These are phyloP conservation scores for Cerastis leucographa DNA, from an alignment of 2,888 invertebrate genomes.

Conservation along the genomic window DNA sequence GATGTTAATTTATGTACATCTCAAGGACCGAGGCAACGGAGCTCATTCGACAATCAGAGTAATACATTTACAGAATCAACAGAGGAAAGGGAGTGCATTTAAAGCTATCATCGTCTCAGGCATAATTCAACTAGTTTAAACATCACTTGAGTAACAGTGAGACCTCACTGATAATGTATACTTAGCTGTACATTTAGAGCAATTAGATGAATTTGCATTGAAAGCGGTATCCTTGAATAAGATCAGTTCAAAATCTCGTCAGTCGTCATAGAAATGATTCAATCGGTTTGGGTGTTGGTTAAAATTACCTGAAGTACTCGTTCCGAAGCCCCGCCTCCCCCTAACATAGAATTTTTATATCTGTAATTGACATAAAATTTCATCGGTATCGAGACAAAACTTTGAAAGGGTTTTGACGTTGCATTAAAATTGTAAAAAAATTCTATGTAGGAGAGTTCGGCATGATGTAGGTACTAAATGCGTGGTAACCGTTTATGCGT, in stretches of 20 bases:
- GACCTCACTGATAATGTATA: slow-evolving; percentile 10
- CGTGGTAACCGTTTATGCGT: too few species aligned
- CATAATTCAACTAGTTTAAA: slow-evolving; percentile 37
- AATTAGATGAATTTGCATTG: slow-evolving; percentile 34
- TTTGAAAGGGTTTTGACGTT: too few species aligned
- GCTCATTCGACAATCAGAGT: slow-evolving; percentile 21
- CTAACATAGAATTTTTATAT: too few species aligned
- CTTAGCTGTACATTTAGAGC: slow-evolving; percentile 16
- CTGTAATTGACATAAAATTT: too few species aligned
- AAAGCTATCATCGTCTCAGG: slow-evolving; percentile 23
- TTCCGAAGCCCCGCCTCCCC: neutral
- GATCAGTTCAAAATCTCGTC: neutral
- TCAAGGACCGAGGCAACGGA: neutral
- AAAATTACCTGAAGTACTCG: neutral
- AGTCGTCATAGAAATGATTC: neutral
- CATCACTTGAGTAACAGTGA: slow-evolving; percentile 6
- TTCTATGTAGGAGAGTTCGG: too few species aligned
- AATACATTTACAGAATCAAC: slow-evolving; percentile 34
- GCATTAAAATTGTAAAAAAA: too few species aligned
- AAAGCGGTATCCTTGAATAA: slow-evolving; percentile 3
- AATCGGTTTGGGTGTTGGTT: neutral
- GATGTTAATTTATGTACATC: slow-evolving; percentile 24
- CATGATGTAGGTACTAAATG: too few species aligned
- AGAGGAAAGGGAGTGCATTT: slow-evolving; percentile 36
- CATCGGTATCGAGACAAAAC: too few species aligned